These are phyloP conservation scores for Erethizon dorsatum DNA, from an alignment of 2,797 vertebrate species.

Conservation along the genomic window DNA sequence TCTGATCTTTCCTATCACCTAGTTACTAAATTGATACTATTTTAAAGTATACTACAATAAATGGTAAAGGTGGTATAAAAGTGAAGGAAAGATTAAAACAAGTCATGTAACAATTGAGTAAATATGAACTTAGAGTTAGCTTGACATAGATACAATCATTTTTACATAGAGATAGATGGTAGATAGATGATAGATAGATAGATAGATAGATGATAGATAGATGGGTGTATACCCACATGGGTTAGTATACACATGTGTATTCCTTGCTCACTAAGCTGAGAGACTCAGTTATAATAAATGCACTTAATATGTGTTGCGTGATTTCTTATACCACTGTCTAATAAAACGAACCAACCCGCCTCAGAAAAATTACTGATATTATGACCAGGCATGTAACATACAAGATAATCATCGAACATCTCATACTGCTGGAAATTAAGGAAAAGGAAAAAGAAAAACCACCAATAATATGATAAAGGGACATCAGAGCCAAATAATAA, in stretches of 20 bases:
- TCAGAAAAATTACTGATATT: not conserved
- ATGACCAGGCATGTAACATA: not conserved
- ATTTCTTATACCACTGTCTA: not conserved
- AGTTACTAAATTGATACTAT: not conserved
- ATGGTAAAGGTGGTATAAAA: not conserved
- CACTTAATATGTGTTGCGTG: not conserved
- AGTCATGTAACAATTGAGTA: not conserved
- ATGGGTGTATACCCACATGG: not conserved
- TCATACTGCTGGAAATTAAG: not conserved
- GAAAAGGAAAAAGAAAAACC: not conserved
- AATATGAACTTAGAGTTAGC: not conserved
- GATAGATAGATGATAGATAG: too few relatives aligned
- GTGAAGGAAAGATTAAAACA: not conserved
- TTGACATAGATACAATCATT: not conserved
- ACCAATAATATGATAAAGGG: not conserved
- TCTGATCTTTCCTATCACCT: not conserved
- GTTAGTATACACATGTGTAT: too few relatives aligned
- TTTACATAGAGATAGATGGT: not conserved
- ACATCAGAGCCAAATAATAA: not conserved
- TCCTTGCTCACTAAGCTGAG: not conserved
- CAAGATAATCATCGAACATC: not conserved
- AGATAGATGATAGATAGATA: too few relatives aligned
- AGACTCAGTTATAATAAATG: not conserved
- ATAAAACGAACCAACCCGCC: not conserved
- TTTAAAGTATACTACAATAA: not conserved